phyloP scores from a whole-genome alignment of 1,140 invertebrate species.

The Araneus ventricosus region DNA sequence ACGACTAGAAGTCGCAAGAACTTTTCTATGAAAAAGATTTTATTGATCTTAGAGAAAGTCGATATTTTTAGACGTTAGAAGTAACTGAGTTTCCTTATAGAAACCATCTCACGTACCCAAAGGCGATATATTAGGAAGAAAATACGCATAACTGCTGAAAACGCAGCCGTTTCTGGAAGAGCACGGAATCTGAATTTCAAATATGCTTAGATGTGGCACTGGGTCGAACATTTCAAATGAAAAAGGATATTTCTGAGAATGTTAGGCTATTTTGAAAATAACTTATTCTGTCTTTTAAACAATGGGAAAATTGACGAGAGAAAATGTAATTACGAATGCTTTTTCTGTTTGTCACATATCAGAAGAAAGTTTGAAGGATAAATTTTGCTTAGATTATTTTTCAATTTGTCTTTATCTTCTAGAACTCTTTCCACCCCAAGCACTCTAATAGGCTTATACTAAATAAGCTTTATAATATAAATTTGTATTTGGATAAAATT shows the following conservation, averaged over 20 bases:
- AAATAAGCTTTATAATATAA: too few species aligned
- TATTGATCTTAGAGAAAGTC: conserved; percentile 57
- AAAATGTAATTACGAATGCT: too few species aligned
- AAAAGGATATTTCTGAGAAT: background rate
- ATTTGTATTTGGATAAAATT: too few species aligned
- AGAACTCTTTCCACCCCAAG: too few species aligned
- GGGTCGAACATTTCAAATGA: background rate
- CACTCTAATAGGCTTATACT: too few species aligned
- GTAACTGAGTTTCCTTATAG: conserved; percentile 24
- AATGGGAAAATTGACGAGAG: background rate
- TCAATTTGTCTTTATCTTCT: too few species aligned
- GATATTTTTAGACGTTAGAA: background rate
- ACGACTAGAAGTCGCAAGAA: conserved; percentile 54
- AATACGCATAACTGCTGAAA: conserved; percentile 29
- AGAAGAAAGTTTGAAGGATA: too few species aligned
- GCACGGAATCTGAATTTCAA: background rate
- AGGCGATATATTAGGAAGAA: background rate
- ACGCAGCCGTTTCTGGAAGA: background rate
- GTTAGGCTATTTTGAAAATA: background rate
- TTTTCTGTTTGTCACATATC: too few species aligned
- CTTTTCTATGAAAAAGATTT: conserved; percentile 48
- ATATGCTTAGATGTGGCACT: background rate
- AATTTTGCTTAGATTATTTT: too few species aligned
- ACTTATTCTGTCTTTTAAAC: background rate
- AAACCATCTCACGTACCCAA: conserved; percentile 22